These are phyloP conservation scores for Macaria notata DNA, from an alignment of 2,888 invertebrate genomes.

Conservation along the genomic window DNA sequence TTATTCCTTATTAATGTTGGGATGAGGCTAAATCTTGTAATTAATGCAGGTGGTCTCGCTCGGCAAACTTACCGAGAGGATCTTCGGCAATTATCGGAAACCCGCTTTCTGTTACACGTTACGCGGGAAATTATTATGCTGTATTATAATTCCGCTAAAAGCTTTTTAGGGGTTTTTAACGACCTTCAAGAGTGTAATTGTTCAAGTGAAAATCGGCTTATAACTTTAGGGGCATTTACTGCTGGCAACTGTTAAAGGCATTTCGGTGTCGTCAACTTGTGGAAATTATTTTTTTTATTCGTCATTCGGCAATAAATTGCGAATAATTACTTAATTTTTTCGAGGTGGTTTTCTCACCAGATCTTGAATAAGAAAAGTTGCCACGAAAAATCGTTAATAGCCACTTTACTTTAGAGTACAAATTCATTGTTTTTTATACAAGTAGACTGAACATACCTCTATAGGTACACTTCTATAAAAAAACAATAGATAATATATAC, in stretches of 20 bases:
- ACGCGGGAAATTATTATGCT: conserved; percentile 58
- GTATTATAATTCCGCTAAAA: conserved; percentile 65
- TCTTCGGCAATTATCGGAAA: conserved; percentile 69
- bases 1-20: conserved; percentile 73
- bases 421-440: too few relatives aligned
- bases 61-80: conserved; percentile 55
- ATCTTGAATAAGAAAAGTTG: neutral
- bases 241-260: conserved; percentile 38
- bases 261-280: conserved; percentile 40
- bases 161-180: conserved; percentile 53
- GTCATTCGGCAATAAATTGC: conserved; percentile 20
- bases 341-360: neutral
- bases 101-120: conserved; percentile 62
- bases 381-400: too few relatives aligned
- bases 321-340: conserved; percentile 11
- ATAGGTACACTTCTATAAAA: too few relatives aligned
- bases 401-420: too few relatives aligned
- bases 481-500: too few relatives aligned
- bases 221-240: conserved; percentile 45
- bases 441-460: too few relatives aligned
- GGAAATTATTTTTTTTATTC: conserved; percentile 30
- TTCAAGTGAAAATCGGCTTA: conserved; percentile 51
- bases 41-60: conserved; percentile 74
- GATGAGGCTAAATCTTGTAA: conserved; percentile 75
- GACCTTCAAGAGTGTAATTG: conserved; percentile 53